A percentile compares a stretch with the other conserved stretches of the same genome.
Evolutionary conservation across 2,797 vertebrate genomes (phyloP).

Genomic region (Syngnathus rostellatus): DNA sequence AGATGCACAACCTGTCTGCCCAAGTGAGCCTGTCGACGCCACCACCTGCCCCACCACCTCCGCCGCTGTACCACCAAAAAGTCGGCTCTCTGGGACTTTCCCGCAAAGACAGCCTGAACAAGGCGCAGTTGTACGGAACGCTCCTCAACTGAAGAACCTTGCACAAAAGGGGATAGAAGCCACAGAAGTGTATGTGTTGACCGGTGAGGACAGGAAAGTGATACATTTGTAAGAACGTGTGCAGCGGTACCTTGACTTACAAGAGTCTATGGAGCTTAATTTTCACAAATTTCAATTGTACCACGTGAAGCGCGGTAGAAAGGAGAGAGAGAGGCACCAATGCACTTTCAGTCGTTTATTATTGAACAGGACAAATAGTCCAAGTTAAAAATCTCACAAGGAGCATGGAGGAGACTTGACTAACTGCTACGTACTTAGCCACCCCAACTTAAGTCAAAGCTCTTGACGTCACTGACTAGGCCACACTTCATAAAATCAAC

Average conservation of each 20-base stretch:
- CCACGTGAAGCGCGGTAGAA: too few relatives aligned
- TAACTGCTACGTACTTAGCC: too few relatives aligned
- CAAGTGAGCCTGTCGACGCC: slow-evolving; percentile 69
- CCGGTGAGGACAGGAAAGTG: slow-evolving; percentile 3
- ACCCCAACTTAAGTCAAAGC: too few relatives aligned
- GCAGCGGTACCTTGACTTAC: not conserved
- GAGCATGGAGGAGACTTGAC: not conserved
- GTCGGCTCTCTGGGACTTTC: slow-evolving; percentile 85
- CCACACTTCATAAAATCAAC: too few relatives aligned
- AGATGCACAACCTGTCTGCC: slow-evolving; percentile 73
- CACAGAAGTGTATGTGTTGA: slow-evolving; percentile 19
- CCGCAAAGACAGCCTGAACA: slow-evolving; percentile 96
- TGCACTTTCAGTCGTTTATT: too few relatives aligned
- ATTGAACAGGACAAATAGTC: not conserved
- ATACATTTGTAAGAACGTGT: slow-evolving; percentile 38
- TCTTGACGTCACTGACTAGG: too few relatives aligned
- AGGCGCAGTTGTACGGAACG: slow-evolving; percentile 95
- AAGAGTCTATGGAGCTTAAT: not conserved
- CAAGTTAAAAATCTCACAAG: not conserved
- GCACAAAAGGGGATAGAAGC: slow-evolving; percentile 11
- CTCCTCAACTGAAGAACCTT: slow-evolving; percentile 76
- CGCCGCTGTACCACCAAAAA: slow-evolving; percentile 81
- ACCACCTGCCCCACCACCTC: slow-evolving; percentile 57
- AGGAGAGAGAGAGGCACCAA: too few relatives aligned
- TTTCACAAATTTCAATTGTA: not conserved